Percentiles rank a stretch among this genome's conserved stretches.
These are phyloP conservation scores for Peromyscus aztecus DNA, from an alignment of 2,797 vertebrate species.

Conservation along the genomic window DNA sequence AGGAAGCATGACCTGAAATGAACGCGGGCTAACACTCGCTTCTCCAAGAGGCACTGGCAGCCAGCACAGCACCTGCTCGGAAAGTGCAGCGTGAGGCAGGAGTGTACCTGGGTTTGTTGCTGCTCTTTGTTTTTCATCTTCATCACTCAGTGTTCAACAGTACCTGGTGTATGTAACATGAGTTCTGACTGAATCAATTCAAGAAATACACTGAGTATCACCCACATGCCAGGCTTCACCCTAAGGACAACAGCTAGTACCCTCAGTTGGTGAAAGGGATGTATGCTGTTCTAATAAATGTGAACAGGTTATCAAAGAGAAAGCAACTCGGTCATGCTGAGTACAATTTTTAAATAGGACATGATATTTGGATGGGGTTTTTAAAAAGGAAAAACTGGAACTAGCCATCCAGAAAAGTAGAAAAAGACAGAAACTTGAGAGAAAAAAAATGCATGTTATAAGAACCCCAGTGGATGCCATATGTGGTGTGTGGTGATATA, in stretches of 20 bases:
- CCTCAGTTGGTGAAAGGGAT: neutral
- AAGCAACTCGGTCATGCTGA: neutral
- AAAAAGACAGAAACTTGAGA: neutral
- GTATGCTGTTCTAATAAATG: neutral
- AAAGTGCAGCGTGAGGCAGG: neutral
- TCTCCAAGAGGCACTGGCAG: neutral
- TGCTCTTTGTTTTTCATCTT: neutral
- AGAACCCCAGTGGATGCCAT: neutral
- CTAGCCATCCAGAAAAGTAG: neutral
- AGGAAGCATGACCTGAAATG: neutral
- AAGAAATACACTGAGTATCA: conserved; percentile 3
- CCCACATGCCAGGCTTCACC: neutral
- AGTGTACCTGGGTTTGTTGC: neutral
- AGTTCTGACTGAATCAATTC: neutral
- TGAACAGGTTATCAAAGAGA: conserved; percentile 2
- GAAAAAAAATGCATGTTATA: neutral
- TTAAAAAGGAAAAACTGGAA: neutral
- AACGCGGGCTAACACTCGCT: neutral
- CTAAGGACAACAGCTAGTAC: conserved; percentile 10
- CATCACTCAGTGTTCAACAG: neutral
- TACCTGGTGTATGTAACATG: neutral
- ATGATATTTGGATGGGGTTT: neutral
- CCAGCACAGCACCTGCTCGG: neutral
- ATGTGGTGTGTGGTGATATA: no score
- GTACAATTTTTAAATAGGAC: conserved; percentile 23